Percentiles rank a stretch among this genome's conserved stretches.
phyloP scores from a whole-genome alignment of 1,140 invertebrate genomes.

The Anthonomus grandis region DNA sequence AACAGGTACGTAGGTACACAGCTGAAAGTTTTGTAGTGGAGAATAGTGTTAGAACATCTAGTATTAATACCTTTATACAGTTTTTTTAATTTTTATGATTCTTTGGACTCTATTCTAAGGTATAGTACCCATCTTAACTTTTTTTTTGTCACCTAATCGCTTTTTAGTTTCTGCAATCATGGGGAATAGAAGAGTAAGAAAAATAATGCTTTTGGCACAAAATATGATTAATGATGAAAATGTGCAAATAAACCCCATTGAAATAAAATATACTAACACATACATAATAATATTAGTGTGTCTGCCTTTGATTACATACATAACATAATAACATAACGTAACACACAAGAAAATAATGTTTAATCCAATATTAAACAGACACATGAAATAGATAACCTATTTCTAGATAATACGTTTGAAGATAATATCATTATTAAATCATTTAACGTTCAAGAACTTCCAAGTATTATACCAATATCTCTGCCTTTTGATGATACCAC shows the following conservation, averaged over 20 bases:
- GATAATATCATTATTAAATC: conserved; percentile 1
- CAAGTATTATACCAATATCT: neutral
- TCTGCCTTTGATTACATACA: too few relatives aligned
- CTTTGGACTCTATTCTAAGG: too few relatives aligned
- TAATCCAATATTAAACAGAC: neutral
- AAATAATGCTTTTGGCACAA: neutral
- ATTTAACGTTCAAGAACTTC: conserved; percentile 2
- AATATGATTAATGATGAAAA: conserved; percentile 3
- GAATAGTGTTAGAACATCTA: too few relatives aligned
- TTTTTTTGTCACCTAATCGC: too few relatives aligned
- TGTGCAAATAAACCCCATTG: conserved; percentile 1
- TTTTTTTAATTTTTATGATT: too few relatives aligned
- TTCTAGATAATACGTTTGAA: neutral
- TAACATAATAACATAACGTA: too few relatives aligned
- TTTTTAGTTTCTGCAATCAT: neutral
- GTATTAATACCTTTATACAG: too few relatives aligned
- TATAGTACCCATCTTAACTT: too few relatives aligned
- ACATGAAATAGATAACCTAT: conserved; percentile 1
- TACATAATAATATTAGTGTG: too few relatives aligned
- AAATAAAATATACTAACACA: conserved; percentile 1
- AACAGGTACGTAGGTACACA: too few relatives aligned
- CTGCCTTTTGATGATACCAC: conserved; percentile 1
- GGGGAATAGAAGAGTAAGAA: neutral
- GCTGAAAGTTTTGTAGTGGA: too few relatives aligned
- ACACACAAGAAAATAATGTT: neutral